These are phyloP conservation scores for Heliconius congener DNA, from an alignment of 1,140 invertebrate species.

Conservation along the genomic window DNA sequence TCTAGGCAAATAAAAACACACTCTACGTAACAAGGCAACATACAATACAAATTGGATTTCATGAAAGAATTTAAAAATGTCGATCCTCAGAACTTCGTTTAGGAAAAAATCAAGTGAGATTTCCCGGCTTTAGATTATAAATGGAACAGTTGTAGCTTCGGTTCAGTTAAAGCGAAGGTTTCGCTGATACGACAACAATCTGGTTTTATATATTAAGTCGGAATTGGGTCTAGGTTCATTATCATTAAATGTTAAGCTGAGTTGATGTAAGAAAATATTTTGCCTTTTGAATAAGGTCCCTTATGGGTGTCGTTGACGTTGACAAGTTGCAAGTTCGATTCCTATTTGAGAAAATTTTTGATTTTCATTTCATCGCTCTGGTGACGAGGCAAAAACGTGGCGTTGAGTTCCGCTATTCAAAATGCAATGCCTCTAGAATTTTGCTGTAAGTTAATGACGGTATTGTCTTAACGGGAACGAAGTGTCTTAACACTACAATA, in stretches of 20 bases:
- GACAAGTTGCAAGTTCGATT: too few relatives aligned
- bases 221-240: background rate
- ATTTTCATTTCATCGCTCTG: background rate
- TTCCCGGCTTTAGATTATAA: constrained; percentile 22
- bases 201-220: constrained; percentile 5
- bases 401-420: too few relatives aligned
- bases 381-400: too few relatives aligned
- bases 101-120: constrained; percentile 19
- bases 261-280: background rate
- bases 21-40: constrained; percentile 20
- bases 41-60: constrained; percentile 29
- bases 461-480: too few relatives aligned
- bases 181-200: constrained; percentile 10
- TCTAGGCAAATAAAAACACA: constrained; percentile 20
- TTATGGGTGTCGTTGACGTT: too few relatives aligned
- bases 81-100: constrained; percentile 16
- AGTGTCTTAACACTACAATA: too few relatives aligned
- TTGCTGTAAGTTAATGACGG: too few relatives aligned
- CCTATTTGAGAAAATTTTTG: too few relatives aligned
- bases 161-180: constrained; percentile 1
- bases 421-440: too few relatives aligned
- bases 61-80: constrained; percentile 17
- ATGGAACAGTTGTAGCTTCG: background rate
- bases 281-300: background rate
- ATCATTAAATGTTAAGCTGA: background rate